Conservation (phyloP, 2,888 invertebrate species). For the Tetanocera ferruginea region DNA sequence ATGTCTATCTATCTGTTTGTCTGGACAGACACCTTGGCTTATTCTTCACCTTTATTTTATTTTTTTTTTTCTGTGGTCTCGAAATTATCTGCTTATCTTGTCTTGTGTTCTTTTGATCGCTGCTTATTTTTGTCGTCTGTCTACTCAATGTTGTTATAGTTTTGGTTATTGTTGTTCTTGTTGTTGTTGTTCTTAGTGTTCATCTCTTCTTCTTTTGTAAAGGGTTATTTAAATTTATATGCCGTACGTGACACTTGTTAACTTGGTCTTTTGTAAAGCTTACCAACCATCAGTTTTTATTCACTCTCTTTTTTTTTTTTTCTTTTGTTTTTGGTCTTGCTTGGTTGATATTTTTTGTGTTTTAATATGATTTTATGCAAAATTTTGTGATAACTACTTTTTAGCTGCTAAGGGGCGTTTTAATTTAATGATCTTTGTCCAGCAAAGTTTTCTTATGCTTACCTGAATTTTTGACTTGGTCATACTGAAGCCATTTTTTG, state of each 20-base stretch:
- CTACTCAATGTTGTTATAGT: slow-evolving; percentile 22
- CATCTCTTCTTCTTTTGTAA: background rate
- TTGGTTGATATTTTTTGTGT: background rate
- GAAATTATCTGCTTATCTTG: slow-evolving; percentile 32
- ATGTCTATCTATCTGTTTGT: background rate
- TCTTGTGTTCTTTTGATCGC: slow-evolving; percentile 24
- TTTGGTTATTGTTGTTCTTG: slow-evolving; percentile 24
- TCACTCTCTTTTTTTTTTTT: background rate
- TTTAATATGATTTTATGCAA: slow-evolving; percentile 52
- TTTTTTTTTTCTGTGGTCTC: slow-evolving; percentile 15
- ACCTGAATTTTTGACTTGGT: too few relatives aligned
- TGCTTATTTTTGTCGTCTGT: slow-evolving; percentile 34
- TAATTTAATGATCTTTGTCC: slow-evolving; percentile 30
- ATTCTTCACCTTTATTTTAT: background rate
- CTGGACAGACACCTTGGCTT: background rate
- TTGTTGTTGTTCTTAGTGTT: slow-evolving; percentile 6
- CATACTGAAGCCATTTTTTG: too few relatives aligned
- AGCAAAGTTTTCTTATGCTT: background rate
- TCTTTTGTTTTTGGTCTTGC: background rate
- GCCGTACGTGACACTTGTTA: slow-evolving; percentile 66
- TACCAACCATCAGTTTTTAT: background rate
- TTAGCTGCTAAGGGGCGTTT: slow-evolving; percentile 19
- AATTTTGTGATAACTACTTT: slow-evolving; percentile 46
- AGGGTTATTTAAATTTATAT: slow-evolving; percentile 57
- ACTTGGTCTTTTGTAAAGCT: slow-evolving; percentile 47